phyloP scores from a whole-genome alignment of 2,113 vertebrate genomes.

The Atractosteus spatula region DNA sequence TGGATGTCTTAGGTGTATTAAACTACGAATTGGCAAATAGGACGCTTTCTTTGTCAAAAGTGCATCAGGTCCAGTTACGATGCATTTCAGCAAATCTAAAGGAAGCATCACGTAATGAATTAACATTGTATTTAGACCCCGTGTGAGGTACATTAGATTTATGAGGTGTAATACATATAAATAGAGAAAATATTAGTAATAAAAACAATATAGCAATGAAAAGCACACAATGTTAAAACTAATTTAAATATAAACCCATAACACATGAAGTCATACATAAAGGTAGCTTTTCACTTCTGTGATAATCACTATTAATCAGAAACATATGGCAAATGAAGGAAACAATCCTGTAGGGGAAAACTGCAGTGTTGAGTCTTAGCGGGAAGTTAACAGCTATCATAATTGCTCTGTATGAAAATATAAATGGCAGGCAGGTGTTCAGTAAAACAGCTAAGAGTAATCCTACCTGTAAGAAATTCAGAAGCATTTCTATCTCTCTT shows the following conservation, averaged over 20 bases:
- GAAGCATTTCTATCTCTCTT: conserved; percentile 13
- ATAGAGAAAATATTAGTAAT: no score
- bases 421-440: conserved; percentile 39
- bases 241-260: background rate
- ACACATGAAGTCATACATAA: conserved; percentile 1
- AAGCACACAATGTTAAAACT: background rate
- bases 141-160: no score
- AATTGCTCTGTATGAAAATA: conserved; percentile 32
- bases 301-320: conserved; percentile 27
- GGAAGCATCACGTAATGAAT: no score
- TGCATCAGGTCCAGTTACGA: no score
- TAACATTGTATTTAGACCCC: no score
- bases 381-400: conserved; percentile 33
- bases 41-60: no score
- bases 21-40: no score
- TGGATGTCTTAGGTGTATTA: no score
- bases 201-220: background rate
- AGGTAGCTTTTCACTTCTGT: background rate
- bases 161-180: no score
- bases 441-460: conserved; percentile 11
- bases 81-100: no score
- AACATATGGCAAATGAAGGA: conserved; percentile 29
- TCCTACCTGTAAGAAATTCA: conserved; percentile 29
- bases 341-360: conserved; percentile 18
- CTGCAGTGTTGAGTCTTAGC: conserved; percentile 21